These are phyloP conservation scores for Stichopus horrens DNA, from an alignment of 53 echinoderm and acorn worm species.

Conservation along the genomic window DNA sequence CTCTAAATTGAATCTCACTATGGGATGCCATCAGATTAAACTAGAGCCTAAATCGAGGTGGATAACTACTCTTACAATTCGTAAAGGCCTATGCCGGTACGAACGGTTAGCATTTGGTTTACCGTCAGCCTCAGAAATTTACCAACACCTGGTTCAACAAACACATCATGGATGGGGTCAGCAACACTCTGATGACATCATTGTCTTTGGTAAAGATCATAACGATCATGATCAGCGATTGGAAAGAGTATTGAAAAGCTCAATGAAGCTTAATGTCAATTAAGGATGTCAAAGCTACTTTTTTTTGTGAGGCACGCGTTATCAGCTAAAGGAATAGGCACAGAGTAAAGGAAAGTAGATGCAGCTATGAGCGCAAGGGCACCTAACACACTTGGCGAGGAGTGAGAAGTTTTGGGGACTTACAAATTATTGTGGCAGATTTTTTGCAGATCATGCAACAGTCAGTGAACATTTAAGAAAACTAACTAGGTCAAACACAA, in stretches of 20 bases:
- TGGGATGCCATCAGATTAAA: background rate
- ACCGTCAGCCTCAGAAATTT: background rate
- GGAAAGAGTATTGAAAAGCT: background rate
- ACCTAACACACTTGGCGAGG: no score
- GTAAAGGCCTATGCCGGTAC: background rate
- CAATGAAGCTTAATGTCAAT: background rate
- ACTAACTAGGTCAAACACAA: no score
- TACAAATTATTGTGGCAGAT: no score
- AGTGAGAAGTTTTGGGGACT: no score
- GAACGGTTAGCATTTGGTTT: background rate
- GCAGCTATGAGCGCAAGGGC: background rate
- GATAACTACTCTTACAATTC: background rate
- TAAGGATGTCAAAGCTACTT: conserved; percentile 10
- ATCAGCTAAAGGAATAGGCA: conserved; percentile 4
- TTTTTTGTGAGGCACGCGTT: background rate
- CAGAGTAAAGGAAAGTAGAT: background rate
- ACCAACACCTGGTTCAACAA: conserved; percentile 11
- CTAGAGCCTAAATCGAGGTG: background rate
- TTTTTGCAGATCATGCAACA: no score
- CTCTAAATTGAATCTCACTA: background rate
- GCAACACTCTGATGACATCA: conserved; percentile 2
- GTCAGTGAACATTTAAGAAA: no score
- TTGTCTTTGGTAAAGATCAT: background rate
- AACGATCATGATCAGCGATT: conserved; percentile 3
- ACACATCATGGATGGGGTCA: background rate